Evolutionary conservation across 2,888 invertebrate species (phyloP).

Genomic region (Fragum fragum): DNA sequence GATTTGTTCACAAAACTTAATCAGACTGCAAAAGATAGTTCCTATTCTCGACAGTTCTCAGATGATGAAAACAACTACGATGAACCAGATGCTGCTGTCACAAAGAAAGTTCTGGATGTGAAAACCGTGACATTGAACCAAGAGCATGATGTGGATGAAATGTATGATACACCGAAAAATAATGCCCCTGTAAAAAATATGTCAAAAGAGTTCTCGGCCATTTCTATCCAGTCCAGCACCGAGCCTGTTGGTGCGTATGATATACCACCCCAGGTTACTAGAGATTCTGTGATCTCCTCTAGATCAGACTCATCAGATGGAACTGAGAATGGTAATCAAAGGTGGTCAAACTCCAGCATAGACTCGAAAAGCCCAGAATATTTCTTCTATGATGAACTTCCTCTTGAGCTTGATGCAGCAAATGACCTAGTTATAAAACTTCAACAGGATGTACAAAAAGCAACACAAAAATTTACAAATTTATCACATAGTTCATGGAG

Average conservation of each 20-base stretch:
- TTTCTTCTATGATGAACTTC: slow-evolving; percentile 88
- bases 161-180: slow-evolving; percentile 85
- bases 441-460: slow-evolving; percentile 93
- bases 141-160: slow-evolving; percentile 83
- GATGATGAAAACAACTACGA: slow-evolving; percentile 68
- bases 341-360: slow-evolving; percentile 80
- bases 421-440: slow-evolving; percentile 92
- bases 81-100: slow-evolving; percentile 61
- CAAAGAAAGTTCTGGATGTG: slow-evolving; percentile 38
- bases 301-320: slow-evolving; percentile 81
- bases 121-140: slow-evolving; percentile 48
- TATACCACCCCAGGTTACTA: slow-evolving; percentile 87
- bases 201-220: slow-evolving; percentile 62
- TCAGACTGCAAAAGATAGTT: slow-evolving; percentile 33
- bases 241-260: slow-evolving; percentile 83
- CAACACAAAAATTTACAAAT: slow-evolving; percentile 92
- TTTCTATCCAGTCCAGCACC: slow-evolving; percentile 45
- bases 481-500: slow-evolving; percentile 93
- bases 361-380: slow-evolving; percentile 78
- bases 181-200: slow-evolving; percentile 74
- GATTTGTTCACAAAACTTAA: slow-evolving; percentile 44
- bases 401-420: slow-evolving; percentile 92
- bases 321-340: slow-evolving; percentile 65
- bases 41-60: slow-evolving; percentile 34
- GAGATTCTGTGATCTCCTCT: slow-evolving; percentile 83